phyloP scores from a whole-genome alignment of 2,888 invertebrate species.

The Drepana falcataria region DNA sequence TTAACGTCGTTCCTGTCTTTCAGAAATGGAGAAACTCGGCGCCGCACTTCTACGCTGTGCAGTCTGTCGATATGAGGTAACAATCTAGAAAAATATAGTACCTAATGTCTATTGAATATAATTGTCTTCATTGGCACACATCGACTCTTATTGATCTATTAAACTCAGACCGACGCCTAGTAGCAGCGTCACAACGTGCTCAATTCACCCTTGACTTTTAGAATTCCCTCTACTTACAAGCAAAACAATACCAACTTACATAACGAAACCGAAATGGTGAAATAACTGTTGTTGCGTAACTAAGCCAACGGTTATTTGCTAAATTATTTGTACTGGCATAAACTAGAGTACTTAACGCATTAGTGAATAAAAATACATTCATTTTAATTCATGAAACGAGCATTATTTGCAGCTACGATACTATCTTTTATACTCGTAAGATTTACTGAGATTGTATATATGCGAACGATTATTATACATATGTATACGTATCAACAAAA shows the following conservation, averaged over 20 bases:
- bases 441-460: background rate
- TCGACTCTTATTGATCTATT: slow-evolving; percentile 68
- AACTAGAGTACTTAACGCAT: background rate
- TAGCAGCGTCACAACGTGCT: slow-evolving; percentile 26
- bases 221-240: slow-evolving; percentile 4
- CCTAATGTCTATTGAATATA: slow-evolving; percentile 36
- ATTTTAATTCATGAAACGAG: background rate
- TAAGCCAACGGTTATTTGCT: no score
- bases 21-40: slow-evolving; percentile 75
- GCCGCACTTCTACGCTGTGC: slow-evolving; percentile 66
- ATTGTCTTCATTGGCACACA: slow-evolving; percentile 57
- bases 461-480: no score
- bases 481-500: background rate
- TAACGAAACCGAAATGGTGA: background rate
- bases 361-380: background rate
- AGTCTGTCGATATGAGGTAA: slow-evolving; percentile 69
- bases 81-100: slow-evolving; percentile 21
- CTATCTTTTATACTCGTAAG: background rate
- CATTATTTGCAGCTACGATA: background rate
- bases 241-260: background rate
- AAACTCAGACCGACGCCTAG: slow-evolving; percentile 46
- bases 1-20: slow-evolving; percentile 25
- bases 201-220: slow-evolving; percentile 56
- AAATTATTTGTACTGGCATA: no score
- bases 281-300: background rate